These are phyloP conservation scores for Eupithecia insigniata DNA, from an alignment of 2,888 invertebrate species.

Conservation along the genomic window DNA sequence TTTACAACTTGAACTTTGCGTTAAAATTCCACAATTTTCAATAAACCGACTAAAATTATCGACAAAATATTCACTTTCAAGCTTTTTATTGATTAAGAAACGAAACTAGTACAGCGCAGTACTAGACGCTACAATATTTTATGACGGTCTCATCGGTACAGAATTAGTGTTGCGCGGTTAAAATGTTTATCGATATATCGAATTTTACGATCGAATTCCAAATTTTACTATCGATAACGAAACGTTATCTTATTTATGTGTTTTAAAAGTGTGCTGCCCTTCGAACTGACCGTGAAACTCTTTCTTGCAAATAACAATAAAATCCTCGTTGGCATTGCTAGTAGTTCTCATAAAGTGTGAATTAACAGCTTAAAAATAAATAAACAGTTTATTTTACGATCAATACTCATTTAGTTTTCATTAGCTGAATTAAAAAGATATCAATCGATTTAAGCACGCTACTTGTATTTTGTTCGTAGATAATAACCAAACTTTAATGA, in stretches of 20 bases:
- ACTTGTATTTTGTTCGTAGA: background rate
- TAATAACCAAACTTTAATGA: background rate
- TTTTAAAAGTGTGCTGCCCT: constrained; percentile 44
- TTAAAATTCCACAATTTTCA: background rate
- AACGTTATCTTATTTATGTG: constrained; percentile 43
- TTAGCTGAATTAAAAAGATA: constrained; percentile 23
- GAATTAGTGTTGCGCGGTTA: constrained; percentile 37
- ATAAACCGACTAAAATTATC: constrained; percentile 6
- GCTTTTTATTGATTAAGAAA: constrained; percentile 7
- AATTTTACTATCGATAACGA: constrained; percentile 43
- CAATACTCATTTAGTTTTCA: constrained; percentile 7
- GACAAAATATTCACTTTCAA: constrained; percentile 9
- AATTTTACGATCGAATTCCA: constrained; percentile 45
- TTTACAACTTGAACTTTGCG: constrained; percentile 7
- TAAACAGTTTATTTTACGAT: constrained; percentile 3
- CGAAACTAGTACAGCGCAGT: constrained; percentile 9
- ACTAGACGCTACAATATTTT: constrained; percentile 23
- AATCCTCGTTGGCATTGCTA: constrained; percentile 8
- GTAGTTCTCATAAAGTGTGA: constrained; percentile 9
- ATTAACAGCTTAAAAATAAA: constrained; percentile 2
- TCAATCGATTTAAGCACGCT: constrained; percentile 6
- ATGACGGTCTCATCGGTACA: constrained; percentile 27
- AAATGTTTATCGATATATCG: constrained; percentile 39
- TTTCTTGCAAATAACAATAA: constrained; percentile 30
- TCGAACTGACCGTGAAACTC: constrained; percentile 34